These are phyloP conservation scores for Drosophila varians DNA, from an alignment of 1,140 invertebrate species.

Conservation along the genomic window DNA sequence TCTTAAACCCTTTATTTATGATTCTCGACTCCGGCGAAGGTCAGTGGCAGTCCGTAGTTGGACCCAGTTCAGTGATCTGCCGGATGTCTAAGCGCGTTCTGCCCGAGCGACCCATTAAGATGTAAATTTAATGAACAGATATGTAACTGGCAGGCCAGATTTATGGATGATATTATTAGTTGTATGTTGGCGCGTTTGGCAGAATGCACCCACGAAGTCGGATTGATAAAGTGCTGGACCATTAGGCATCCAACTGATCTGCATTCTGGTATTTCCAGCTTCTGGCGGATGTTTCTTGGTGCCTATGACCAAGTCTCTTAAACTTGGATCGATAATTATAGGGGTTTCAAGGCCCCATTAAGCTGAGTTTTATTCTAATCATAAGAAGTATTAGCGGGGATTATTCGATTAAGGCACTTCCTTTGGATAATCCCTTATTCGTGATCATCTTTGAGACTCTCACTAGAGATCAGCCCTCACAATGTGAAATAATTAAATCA, in stretches of 20 bases:
- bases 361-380: background rate
- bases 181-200: constrained; percentile 38
- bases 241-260: constrained; percentile 1
- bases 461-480: background rate
- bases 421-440: no score
- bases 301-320: constrained; percentile 12
- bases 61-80: constrained; percentile 55
- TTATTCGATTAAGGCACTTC: background rate
- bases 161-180: constrained; percentile 59
- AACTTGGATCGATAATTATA: background rate
- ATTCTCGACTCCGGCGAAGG: constrained; percentile 60
- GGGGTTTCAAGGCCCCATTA: background rate
- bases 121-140: constrained; percentile 72
- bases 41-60: constrained; percentile 25
- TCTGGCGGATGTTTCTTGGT: constrained; percentile 14
- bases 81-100: constrained; percentile 67
- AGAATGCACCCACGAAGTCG: constrained; percentile 34
- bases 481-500: background rate
- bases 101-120: constrained; percentile 67
- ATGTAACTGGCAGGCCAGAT: constrained; percentile 49
- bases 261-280: constrained; percentile 44
- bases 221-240: constrained; percentile 18
- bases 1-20: constrained; percentile 59
- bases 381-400: background rate
- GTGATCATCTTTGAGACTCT: no score